These are phyloP conservation scores for Chrosomus eos DNA, from an alignment of 2,797 vertebrate species.

Conservation along the genomic window DNA sequence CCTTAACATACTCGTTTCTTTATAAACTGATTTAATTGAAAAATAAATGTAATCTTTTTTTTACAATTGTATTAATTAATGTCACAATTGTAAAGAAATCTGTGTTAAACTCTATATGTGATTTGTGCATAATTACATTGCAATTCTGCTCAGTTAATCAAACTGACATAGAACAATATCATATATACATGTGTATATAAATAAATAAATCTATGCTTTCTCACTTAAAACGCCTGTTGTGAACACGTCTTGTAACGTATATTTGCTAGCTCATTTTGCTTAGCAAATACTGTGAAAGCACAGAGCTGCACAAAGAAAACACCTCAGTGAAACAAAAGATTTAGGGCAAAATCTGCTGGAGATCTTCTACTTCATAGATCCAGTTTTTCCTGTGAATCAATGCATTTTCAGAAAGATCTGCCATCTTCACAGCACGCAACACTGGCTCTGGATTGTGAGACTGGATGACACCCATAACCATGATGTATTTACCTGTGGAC, in stretches of 20 bases:
- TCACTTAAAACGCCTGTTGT: neutral
- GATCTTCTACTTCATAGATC: slow-evolving; percentile 88
- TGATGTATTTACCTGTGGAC: slow-evolving; percentile 86
- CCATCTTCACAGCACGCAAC: slow-evolving; percentile 88
- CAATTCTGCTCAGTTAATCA: neutral
- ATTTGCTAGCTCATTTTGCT: neutral
- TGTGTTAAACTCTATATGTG: neutral
- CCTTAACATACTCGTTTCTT: neutral
- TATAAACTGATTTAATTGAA: neutral
- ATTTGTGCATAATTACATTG: neutral
- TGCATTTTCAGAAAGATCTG: slow-evolving; percentile 83
- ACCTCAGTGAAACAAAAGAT: neutral
- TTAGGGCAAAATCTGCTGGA: slow-evolving; percentile 75
- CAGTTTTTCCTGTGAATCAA: slow-evolving; percentile 80
- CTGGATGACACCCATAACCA: slow-evolving; percentile 89
- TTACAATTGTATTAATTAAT: neutral
- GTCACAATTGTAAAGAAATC: neutral
- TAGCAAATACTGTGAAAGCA: neutral
- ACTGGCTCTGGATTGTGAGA: slow-evolving; percentile 81
- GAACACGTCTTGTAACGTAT: neutral
- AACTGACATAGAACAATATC: neutral
- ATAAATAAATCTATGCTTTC: neutral
- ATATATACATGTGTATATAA: neutral
- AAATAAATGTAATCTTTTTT: neutral
- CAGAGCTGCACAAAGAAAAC: neutral